Conservation (phyloP, 2,113 vertebrate species). For the Pachycephala philippinensis region DNA sequence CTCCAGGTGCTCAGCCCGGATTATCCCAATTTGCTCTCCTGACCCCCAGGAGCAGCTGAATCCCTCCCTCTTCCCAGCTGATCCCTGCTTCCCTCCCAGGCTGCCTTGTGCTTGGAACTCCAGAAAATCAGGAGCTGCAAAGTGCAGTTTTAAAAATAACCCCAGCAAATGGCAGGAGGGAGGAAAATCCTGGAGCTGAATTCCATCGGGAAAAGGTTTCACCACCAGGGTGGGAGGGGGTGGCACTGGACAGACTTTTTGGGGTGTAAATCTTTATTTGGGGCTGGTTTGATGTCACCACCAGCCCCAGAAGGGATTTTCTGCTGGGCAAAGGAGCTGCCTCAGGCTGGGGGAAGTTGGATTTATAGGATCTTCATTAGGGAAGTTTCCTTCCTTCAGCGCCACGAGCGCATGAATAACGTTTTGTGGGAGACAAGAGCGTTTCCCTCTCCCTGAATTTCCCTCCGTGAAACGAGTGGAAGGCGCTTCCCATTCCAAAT, state of each 20-base stretch:
- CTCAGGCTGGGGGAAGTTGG: not conserved
- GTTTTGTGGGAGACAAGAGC: not conserved
- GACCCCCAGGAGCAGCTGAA: not conserved
- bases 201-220: not conserved
- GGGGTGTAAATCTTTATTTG: not conserved
- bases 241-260: not conserved
- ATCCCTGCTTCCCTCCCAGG: not conserved
- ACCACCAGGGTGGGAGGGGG: not conserved
- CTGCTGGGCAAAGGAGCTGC: not conserved
- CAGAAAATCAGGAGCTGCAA: not conserved
- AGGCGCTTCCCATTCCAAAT: not conserved
- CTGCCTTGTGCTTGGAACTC: not conserved
- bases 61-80: not conserved
- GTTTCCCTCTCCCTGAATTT: not conserved
- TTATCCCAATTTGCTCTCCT: not conserved
- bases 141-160: not conserved
- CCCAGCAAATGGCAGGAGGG: not conserved
- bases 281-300: not conserved
- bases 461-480: accelerated
- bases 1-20: not conserved
- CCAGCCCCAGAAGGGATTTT: not conserved
- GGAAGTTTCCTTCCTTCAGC: not conserved
- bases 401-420: accelerated
- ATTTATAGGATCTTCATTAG: not conserved
- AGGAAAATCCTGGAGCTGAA: not conserved